Percentiles rank a stretch among this genome's conserved stretches.
These are phyloP conservation scores for Equus quagga DNA, from an alignment of 2,113 vertebrate species.

Conservation along the genomic window DNA sequence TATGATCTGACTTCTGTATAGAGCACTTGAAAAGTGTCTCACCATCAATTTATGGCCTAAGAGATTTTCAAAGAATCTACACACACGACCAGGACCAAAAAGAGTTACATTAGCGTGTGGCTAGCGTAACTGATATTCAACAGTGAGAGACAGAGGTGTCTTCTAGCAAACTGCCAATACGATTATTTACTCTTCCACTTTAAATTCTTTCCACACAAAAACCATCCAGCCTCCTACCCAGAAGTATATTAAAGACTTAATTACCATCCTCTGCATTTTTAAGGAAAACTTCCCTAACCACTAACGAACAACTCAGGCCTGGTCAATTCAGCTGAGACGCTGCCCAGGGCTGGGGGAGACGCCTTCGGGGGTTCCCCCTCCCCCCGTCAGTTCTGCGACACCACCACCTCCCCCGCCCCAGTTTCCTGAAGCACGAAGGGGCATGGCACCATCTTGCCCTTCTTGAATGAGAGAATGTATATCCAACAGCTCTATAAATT, in stretches of 20 bases:
- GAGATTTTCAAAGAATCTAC: neutral
- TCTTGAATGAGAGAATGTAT: neutral
- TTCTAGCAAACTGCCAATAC: neutral
- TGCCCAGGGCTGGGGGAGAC: neutral
- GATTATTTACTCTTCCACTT: neutral
- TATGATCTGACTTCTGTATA: neutral
- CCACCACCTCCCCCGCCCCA: neutral
- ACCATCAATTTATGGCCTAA: neutral
- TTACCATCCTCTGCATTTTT: neutral
- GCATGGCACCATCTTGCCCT: neutral
- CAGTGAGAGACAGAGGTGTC: neutral
- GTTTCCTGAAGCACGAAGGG: neutral
- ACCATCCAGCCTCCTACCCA: neutral
- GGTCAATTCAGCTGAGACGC: neutral
- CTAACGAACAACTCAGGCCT: neutral
- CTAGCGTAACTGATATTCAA: neutral
- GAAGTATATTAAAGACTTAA: neutral
- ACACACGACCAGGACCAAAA: neutral
- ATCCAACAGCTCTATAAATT: neutral
- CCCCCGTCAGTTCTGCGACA: neutral
- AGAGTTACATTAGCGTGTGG: neutral
- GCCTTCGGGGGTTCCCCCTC: too few species aligned
- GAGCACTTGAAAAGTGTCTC: neutral
- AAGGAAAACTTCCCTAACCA: neutral
- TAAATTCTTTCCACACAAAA: neutral